A percentile compares a stretch with the other conserved stretches of the same genome.
Conservation (phyloP, 2,888 invertebrate genomes). For the Deilephila elpenor region DNA sequence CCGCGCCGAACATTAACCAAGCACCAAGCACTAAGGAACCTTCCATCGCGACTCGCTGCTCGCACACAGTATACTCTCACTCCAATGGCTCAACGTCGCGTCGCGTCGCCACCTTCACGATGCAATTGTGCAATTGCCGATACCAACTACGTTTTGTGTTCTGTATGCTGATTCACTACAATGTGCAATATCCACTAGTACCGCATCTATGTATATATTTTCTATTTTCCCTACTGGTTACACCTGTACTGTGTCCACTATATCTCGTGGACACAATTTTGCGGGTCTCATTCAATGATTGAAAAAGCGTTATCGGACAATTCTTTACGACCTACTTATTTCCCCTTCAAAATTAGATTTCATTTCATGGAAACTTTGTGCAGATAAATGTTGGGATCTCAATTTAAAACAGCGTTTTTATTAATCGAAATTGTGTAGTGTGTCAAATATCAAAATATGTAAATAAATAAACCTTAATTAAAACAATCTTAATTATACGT, state of each 20-base stretch:
- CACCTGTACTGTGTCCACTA: background rate
- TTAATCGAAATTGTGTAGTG: background rate
- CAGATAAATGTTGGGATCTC: conserved; percentile 2
- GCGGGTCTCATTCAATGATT: conserved; percentile 50
- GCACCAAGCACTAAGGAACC: conserved; percentile 55
- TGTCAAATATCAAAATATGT: background rate
- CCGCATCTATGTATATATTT: background rate
- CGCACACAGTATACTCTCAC: background rate
- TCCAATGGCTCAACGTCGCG: background rate
- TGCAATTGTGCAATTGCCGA: conserved; percentile 1
- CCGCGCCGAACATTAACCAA: conserved; percentile 62
- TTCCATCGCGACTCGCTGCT: conserved; percentile 41
- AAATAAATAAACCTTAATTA: background rate
- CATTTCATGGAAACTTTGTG: conserved; percentile 10
- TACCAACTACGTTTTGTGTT: background rate
- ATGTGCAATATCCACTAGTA: background rate
- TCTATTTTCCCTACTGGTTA: background rate
- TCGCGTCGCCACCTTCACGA: background rate
- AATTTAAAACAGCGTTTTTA: background rate
- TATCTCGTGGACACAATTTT: conserved; percentile 33
- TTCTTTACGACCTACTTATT: conserved; percentile 54
- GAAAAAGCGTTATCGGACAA: conserved; percentile 55
- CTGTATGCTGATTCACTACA: background rate
- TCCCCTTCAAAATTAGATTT: conserved; percentile 54
- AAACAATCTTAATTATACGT: background rate